Evolutionary conservation across 2,888 invertebrate species (phyloP).

Genomic region (Cecidostiba fungosa): DNA sequence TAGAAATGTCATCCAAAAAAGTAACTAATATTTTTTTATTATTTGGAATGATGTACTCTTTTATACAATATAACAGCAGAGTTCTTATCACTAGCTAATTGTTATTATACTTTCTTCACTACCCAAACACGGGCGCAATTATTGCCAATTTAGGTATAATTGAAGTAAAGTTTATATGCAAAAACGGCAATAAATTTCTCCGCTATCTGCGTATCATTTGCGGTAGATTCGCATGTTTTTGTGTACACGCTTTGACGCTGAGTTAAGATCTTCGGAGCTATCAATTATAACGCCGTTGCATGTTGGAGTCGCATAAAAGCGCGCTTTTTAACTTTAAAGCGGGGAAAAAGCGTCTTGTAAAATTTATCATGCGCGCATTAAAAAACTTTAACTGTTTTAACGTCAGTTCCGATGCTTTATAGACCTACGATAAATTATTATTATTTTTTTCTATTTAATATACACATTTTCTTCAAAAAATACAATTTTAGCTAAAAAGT

Average conservation of each 20-base stretch:
- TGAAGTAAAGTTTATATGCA: not conserved
- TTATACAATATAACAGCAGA: no score
- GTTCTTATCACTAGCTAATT: no score
- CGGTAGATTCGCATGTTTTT: not conserved
- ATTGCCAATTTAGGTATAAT: no score
- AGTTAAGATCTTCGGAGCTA: conserved; percentile 23
- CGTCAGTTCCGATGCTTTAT: not conserved
- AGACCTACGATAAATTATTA: no score
- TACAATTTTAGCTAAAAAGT: no score
- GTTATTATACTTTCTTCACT: no score
- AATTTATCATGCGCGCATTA: not conserved
- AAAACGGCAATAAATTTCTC: not conserved
- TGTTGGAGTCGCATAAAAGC: conserved; percentile 20
- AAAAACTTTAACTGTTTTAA: not conserved
- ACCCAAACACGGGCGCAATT: no score
- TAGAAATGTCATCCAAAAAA: no score
- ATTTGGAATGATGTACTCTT: no score
- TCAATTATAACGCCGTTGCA: conserved; percentile 23
- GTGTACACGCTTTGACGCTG: not conserved
- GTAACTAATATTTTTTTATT: no score
- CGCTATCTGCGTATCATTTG: not conserved
- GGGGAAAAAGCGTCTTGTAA: not conserved
- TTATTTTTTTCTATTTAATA: no score
- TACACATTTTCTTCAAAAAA: no score
- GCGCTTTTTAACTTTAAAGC: not conserved